Base-by-base conservation (phyloP, 1,140 invertebrate species). In the Microplitis mediator region DNA sequence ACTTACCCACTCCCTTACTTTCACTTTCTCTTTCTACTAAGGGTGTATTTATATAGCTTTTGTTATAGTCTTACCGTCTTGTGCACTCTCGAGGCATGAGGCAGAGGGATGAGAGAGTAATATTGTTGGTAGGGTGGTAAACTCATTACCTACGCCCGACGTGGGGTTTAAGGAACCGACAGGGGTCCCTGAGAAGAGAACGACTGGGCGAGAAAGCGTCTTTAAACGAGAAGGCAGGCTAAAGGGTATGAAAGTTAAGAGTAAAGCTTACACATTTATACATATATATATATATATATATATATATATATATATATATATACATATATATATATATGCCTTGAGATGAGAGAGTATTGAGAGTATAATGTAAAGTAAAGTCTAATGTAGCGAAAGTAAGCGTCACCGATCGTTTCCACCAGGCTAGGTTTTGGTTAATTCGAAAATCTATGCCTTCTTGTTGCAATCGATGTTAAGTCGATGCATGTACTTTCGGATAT, bases 91-190 rank as follows among this genome's bases (percentile, higher is more conserved):
- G 50, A 54, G 23, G 65, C 23, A 9, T 4, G 50, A 67, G 65
- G 32, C 14, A 32, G 9, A 65, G 39, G 11, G 32, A 2, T 5
- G 62, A 23, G 62, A 23, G 36, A n/a, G 50, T 16, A 16, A 67
- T 67, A 67, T 67, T 67, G 65, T 67, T 67, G 51, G 65, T 36
- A 58, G 63, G 39, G 16, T 32, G 65, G 65, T 67, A 67, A 67
- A 67, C 65, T 67, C 65, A 67, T 67, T 67, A 67, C 65, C 32
- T 6, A n/a, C 65, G 23, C 51, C 65, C 50, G 50, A 23, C 50
- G 31, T 31, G 50, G 65, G 39, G 31, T 39, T 67, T 67, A 67
- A 67, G 65, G 14, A 67, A 50, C 52, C 65, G 65, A 67, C 65
- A 67, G 65, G 63, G n/a, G 16, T 13, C 14, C 1, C 35, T 3